Percentiles rank a stretch among this genome's conserved stretches.
These are phyloP conservation scores for Eurytoma adleriae DNA, from an alignment of 2,888 invertebrate genomes.

Conservation along the genomic window DNA sequence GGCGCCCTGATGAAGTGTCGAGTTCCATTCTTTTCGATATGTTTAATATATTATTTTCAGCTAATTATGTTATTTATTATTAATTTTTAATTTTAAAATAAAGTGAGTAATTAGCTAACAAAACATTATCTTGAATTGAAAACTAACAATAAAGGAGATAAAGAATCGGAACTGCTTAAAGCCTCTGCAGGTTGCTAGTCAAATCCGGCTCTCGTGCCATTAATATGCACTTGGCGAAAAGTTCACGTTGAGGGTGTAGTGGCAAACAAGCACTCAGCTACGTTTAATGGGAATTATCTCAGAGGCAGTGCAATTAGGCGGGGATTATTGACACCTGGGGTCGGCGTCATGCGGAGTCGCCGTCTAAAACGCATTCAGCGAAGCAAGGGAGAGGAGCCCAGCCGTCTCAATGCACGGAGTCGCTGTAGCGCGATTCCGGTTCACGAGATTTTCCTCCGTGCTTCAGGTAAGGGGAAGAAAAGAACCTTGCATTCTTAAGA, in stretches of 20 bases:
- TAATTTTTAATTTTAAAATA: too few relatives aligned
- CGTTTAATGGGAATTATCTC: slow-evolving; percentile 73
- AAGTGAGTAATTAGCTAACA: too few relatives aligned
- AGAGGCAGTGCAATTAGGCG: slow-evolving; percentile 71
- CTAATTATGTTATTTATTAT: too few relatives aligned
- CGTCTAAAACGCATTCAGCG: slow-evolving; percentile 1
- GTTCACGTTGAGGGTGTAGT: neutral
- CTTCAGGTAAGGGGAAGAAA: neutral
- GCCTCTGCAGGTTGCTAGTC: too few relatives aligned
- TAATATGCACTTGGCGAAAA: neutral
- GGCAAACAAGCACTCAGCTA: slow-evolving; percentile 74
- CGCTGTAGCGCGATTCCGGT: slow-evolving; percentile 71
- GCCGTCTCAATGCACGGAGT: slow-evolving; percentile 59
- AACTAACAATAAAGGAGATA: too few relatives aligned
- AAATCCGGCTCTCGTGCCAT: too few relatives aligned
- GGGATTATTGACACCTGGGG: slow-evolving; percentile 75
- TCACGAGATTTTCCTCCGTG: slow-evolving; percentile 36
- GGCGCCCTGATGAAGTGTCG: too few relatives aligned
- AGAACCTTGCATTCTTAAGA: neutral
- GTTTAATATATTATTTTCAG: too few relatives aligned
- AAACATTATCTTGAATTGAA: too few relatives aligned
- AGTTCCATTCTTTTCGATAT: too few relatives aligned
- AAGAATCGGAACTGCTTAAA: too few relatives aligned
- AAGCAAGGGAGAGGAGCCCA: neutral
- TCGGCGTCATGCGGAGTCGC: slow-evolving; percentile 43